phyloP scores from a whole-genome alignment of 2,888 invertebrate species.

The Sphecodes monilicornis region DNA sequence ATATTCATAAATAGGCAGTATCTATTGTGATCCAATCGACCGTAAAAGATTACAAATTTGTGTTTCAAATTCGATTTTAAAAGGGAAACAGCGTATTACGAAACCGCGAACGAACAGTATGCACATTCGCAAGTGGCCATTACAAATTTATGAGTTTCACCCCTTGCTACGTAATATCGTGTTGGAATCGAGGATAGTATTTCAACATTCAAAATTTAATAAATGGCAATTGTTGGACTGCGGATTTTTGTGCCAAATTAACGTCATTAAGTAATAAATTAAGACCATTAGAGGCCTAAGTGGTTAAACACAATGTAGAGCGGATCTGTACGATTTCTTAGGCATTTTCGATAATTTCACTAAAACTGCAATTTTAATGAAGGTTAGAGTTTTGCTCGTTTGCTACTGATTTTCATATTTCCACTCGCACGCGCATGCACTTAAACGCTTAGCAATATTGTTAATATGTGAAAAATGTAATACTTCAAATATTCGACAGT shows the following conservation, averaged over 20 bases:
- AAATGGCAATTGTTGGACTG: neutral
- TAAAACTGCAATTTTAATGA: too few relatives aligned
- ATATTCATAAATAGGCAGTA: conserved; percentile 24
- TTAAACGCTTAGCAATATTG: too few relatives aligned
- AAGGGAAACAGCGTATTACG: neutral
- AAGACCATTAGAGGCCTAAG: too few relatives aligned
- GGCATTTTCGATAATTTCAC: too few relatives aligned
- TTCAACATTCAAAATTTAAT: neutral
- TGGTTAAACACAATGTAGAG: too few relatives aligned
- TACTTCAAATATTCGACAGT: too few relatives aligned
- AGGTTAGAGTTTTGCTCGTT: too few relatives aligned
- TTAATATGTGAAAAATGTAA: too few relatives aligned
- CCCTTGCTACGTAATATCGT: neutral
- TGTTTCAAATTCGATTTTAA: neutral
- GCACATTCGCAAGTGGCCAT: neutral
- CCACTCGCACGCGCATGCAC: too few relatives aligned
- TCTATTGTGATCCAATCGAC: neutral
- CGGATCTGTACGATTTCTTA: too few relatives aligned
- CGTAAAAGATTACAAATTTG: conserved; percentile 6
- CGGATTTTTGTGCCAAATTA: neutral
- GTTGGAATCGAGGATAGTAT: neutral
- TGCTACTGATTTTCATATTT: too few relatives aligned
- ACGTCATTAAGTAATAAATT: too few relatives aligned
- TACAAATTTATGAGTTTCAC: conserved; percentile 9
- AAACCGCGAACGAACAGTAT: neutral